These are phyloP conservation scores for Anolis carolinensis DNA, from an alignment of 2,113 vertebrate species.

Conservation along the genomic window DNA sequence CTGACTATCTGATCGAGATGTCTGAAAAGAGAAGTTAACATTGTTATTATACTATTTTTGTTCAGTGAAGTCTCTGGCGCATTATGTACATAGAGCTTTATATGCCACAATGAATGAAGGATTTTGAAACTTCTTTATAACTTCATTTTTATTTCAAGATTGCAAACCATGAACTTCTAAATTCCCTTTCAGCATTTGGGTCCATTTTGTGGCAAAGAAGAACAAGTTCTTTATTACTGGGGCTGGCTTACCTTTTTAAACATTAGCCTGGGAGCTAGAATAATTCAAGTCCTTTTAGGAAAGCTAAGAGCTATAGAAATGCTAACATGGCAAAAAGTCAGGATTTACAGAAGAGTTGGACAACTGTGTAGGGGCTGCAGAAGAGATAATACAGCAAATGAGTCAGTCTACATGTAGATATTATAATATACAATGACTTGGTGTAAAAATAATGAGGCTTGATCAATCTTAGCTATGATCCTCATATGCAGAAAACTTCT, in stretches of 20 bases:
- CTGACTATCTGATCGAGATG: conserved; percentile 47
- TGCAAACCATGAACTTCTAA: neutral
- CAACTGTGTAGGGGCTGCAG: neutral
- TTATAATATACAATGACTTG: neutral
- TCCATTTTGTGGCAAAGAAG: neutral
- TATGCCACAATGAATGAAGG: neutral
- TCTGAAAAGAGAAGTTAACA: conserved; percentile 51
- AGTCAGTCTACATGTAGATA: neutral
- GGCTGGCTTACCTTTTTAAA: neutral
- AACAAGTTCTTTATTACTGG: neutral
- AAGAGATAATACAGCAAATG: neutral
- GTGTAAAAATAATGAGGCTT: neutral
- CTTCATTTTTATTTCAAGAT: neutral
- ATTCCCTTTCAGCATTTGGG: neutral
- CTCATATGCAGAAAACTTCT: neutral
- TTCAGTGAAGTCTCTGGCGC: neutral
- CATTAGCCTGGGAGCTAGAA: neutral
- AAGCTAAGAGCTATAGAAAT: neutral
- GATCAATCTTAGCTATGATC: neutral
- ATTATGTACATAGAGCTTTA: neutral
- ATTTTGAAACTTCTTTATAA: conserved; percentile 10
- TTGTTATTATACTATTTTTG: neutral
- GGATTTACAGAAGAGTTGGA: neutral
- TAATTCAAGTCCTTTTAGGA: neutral
- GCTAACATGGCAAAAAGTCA: neutral